Conservation (phyloP, 2,113 vertebrate genomes). For the Mus spicilegus region DNA sequence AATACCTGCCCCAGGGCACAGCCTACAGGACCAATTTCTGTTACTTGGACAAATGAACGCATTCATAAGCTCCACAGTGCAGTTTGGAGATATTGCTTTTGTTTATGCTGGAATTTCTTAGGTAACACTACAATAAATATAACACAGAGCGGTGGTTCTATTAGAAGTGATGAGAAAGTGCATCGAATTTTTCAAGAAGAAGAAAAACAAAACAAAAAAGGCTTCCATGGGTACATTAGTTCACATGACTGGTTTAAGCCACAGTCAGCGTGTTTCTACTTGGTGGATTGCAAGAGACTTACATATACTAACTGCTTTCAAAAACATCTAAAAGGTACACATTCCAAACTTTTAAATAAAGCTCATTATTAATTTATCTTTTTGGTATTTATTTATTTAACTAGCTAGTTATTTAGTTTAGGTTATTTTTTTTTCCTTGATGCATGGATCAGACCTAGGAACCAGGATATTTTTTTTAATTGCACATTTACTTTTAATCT, state of each 20-base stretch:
- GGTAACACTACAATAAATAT: not conserved
- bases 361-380: not conserved
- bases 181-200: not conserved
- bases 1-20: not conserved
- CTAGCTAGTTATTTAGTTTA: too few species aligned
- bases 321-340: not conserved
- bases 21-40: not conserved
- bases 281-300: not conserved
- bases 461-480: not conserved
- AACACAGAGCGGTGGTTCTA: not conserved
- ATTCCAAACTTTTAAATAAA: not conserved
- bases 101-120: not conserved
- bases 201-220: not conserved
- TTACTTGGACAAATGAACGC: not conserved
- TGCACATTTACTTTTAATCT: not conserved
- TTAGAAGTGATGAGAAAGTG: conserved; percentile 17
- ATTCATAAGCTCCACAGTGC: not conserved
- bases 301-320: not conserved
- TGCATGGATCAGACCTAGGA: not conserved
- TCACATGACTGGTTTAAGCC: not conserved
- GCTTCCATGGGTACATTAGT: not conserved
- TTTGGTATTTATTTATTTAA: not conserved
- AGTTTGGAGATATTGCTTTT: not conserved
- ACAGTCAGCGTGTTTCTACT: not conserved
- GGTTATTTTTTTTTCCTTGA: not conserved